Evolutionary conservation across 2,888 invertebrate species (phyloP), one percentile per base, ranked within the genome.

Genomic region (Perdita meconis): DNA sequence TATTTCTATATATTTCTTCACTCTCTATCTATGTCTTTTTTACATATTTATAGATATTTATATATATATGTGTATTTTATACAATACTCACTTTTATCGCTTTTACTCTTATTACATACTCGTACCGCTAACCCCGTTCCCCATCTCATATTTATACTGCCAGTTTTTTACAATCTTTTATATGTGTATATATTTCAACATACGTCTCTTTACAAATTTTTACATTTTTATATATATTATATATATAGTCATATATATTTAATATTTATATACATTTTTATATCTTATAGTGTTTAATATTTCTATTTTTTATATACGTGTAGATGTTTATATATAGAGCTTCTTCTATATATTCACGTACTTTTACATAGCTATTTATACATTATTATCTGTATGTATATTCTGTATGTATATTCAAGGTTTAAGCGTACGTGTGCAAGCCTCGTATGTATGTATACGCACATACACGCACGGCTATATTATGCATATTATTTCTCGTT

Each of bases 31-130:
- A 26, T 67, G 68, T 60, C 56, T 82, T 78, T 47, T 78, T 72
- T 64, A 77, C 72, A 81, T 84, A 70, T 73, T 71, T 73, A 70
- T 81, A 69, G 71, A 51, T 73, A 71, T 74, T 51, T 67, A 78
- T 76, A 66, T 75, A 73, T 76, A 80, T 85, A 72, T 83, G 71
- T 78, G 22, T 61, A 55, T 81, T 30, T 30, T 74, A 77, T 71
- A 74, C 74, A 80, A 19, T 74, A 65, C 67, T 77, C 80, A 65
- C 80, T 71, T 67, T 80, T 68, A 71, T 71, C 81, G 82, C 80
- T 84, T 81, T 77, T 80, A 84, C 80, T 81, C 79, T 79, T 72
- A 60, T 81, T 84, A 81, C 82, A 85, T 83, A 86, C 71, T 81
- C 74, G 75, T 84, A 81, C 59, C 73, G 72, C 74, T 71, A 77